Percentiles rank a stretch among this genome's conserved stretches.
These are phyloP conservation scores for Symphodus melops DNA, from an alignment of 2,113 vertebrate species.

Conservation along the genomic window DNA sequence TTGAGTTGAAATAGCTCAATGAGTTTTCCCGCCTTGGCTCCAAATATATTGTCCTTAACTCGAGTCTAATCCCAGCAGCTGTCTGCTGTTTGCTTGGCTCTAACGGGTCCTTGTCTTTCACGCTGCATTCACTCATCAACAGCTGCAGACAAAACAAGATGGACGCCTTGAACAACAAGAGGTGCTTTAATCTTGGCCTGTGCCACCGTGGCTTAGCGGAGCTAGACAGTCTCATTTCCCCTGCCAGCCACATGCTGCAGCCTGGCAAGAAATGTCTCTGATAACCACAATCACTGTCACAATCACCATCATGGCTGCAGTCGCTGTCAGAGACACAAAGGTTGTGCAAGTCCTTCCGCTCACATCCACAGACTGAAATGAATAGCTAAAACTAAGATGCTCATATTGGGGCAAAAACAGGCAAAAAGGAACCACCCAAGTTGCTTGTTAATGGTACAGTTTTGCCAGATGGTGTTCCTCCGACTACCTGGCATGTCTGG, in stretches of 20 bases:
- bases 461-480: slow-evolving; percentile 38
- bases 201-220: neutral
- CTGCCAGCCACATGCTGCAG: slow-evolving; percentile 3
- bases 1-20: neutral
- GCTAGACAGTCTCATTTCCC: slow-evolving; percentile 20
- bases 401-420: neutral
- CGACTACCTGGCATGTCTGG: slow-evolving; percentile 20
- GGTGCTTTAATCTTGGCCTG: slow-evolving; percentile 29
- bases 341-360: neutral
- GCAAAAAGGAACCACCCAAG: neutral
- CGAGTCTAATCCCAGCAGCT: slow-evolving; percentile 35
- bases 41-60: slow-evolving; percentile 27
- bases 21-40: slow-evolving; percentile 1
- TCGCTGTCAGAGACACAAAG: neutral
- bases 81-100: slow-evolving; percentile 9
- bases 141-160: slow-evolving; percentile 54
- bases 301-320: neutral
- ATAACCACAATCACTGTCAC: slow-evolving; percentile 20
- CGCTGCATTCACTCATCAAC: neutral
- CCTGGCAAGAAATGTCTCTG: slow-evolving; percentile 10
- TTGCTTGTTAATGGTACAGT: slow-evolving; percentile 16
- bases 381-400: neutral
- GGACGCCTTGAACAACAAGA: slow-evolving; percentile 21
- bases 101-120: neutral
- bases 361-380: neutral